Conservation (phyloP, 2,797 vertebrate genomes). For the Xerus rutilus region DNA sequence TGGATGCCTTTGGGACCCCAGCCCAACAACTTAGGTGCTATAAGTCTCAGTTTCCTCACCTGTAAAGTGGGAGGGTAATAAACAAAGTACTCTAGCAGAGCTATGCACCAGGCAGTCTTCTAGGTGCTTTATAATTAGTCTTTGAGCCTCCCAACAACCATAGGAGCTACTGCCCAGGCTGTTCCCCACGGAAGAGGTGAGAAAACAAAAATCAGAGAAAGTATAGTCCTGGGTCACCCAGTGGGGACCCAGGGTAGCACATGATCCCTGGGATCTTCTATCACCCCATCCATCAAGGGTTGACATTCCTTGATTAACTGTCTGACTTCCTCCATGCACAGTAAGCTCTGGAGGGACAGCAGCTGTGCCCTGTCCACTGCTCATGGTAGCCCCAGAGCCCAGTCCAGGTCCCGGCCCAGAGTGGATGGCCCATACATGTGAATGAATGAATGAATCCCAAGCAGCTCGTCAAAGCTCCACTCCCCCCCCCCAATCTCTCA, state of each 20-base stretch:
- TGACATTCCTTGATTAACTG: not conserved
- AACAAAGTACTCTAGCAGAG: not conserved
- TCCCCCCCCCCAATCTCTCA: no score
- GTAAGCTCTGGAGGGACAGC: not conserved
- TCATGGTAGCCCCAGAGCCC: not conserved
- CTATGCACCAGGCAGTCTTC: accelerated
- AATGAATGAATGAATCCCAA: not conserved
- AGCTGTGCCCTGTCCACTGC: accelerated
- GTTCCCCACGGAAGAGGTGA: not conserved
- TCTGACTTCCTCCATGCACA: not conserved
- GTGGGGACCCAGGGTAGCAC: not conserved
- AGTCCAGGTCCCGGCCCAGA: not conserved
- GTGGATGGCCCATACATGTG: not conserved
- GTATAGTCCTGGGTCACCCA: not conserved
- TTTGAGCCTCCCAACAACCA: not conserved
- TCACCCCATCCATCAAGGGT: accelerated
- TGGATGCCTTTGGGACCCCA: not conserved
- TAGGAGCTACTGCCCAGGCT: not conserved
- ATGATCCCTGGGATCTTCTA: not conserved
- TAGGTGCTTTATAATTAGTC: not conserved
- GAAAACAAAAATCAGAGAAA: not conserved
- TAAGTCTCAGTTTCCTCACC: not conserved
- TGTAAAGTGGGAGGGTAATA: not conserved
- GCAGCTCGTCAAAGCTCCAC: not conserved
- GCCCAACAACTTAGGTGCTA: not conserved